Conservation (phyloP, 2,113 vertebrate genomes). For the Hemiprocne comata region DNA sequence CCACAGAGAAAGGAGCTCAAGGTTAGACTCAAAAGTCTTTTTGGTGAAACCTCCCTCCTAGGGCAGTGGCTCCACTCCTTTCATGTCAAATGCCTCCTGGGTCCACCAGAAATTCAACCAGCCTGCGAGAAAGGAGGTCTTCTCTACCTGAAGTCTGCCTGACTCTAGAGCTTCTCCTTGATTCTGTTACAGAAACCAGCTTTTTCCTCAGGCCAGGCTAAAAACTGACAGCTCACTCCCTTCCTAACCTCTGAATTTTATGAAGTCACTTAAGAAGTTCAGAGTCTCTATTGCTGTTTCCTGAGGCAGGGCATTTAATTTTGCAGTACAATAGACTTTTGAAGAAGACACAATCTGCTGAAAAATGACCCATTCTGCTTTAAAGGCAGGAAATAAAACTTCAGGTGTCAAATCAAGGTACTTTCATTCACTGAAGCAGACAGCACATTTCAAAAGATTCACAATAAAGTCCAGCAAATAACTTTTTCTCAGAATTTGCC, state of each 20-base stretch:
- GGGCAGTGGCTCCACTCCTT: not conserved
- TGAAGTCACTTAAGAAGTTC: constrained; percentile 3
- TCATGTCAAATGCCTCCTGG: not conserved
- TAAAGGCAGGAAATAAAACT: constrained; percentile 48
- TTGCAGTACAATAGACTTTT: constrained; percentile 21
- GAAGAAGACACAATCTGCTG: constrained; percentile 9
- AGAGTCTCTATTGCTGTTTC: constrained; percentile 14
- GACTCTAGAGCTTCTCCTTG: not conserved
- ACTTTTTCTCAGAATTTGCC: not conserved
- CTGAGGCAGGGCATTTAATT: constrained; percentile 41
- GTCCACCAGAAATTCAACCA: not conserved
- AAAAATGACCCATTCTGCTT: constrained; percentile 26
- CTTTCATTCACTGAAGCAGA: not conserved
- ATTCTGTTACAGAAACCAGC: not conserved
- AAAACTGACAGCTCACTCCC: not conserved
- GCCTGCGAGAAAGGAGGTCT: not conserved
- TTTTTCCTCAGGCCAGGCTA: not conserved
- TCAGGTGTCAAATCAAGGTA: constrained; percentile 8
- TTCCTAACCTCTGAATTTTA: constrained; percentile 11
- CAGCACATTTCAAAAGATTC: not conserved
- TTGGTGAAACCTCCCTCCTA: not conserved
- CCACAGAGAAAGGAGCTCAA: not conserved
- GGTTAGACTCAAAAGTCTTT: not conserved
- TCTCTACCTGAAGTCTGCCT: not conserved
- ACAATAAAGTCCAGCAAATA: constrained; percentile 18